Base-by-base conservation (phyloP, 2,888 invertebrate genomes). In the Pterostichus niger region DNA sequence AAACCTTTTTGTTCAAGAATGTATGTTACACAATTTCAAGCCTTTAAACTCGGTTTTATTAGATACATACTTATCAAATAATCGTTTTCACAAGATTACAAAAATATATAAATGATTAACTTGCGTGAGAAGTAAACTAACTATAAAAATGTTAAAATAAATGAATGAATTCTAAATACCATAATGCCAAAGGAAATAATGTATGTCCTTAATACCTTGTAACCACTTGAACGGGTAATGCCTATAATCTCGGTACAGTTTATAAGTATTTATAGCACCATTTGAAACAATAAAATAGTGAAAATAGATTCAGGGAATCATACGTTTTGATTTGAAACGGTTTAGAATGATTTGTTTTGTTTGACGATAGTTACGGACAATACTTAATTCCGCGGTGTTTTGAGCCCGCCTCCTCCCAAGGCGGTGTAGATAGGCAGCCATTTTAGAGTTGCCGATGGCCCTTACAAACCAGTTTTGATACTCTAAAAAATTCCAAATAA, bases 361-460 rank as follows among this genome's bases (percentile, higher is more conserved):
- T 59, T 13, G 35, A 33, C 33, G 31, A 33, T 33, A 13, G 35
- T 59, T 68, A 68, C 75, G 75, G 52, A 75, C 77, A 77, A 77
- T 15, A 77, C 56, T 77, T 56, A 35, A 77, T 77, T 77, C 77
- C 77, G 11, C n/a, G 52, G 40, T 56, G 64, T 11, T 46, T 35
- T 71, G 46, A 59, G 10, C 31, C 82, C 82, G 82, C 82, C 82
- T 61, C 46, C 82, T 82, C 82, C 82, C 75, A 82, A 82, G 82
- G 82, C 82, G 61, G 46, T 82, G 75, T 56, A 82, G 82, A 82
- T 82, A 82, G 82, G 82, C 82, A 82, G 82, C 82, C 82, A 82
- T 82, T 82, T 82, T 82, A 75, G 59, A 61, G 75, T 82, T 75
- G 82, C 82, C 82, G 75, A 31, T 44, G 82, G 82, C 56, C 82